These are phyloP conservation scores for Noctua pronuba DNA, from an alignment of 2,888 invertebrate species.

Conservation along the genomic window DNA sequence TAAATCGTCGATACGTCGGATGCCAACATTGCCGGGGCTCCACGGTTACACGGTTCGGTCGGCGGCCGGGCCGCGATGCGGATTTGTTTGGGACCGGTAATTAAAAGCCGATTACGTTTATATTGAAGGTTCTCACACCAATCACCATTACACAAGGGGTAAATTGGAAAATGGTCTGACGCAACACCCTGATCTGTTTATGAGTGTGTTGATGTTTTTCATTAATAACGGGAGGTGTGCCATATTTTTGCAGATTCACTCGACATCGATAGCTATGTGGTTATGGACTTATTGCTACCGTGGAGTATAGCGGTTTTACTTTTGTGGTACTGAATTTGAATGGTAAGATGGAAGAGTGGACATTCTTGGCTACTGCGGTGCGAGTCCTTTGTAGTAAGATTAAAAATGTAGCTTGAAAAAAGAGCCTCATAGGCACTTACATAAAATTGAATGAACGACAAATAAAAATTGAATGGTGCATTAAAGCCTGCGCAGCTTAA, in stretches of 20 bases:
- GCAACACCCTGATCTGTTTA: conserved; percentile 36
- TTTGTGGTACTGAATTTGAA: background rate
- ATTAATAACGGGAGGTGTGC: conserved; percentile 34
- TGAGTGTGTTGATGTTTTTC: conserved; percentile 36
- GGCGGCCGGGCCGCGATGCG: conserved; percentile 39
- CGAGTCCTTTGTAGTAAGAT: conserved; percentile 10
- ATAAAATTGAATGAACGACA: conserved; percentile 56
- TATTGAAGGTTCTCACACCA: conserved; percentile 65
- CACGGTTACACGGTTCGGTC: conserved; percentile 29
- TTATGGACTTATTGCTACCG: background rate
- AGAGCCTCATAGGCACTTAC: conserved; percentile 10
- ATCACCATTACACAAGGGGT: conserved; percentile 56
- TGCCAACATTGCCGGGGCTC: conserved; percentile 62
- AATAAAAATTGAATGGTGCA: conserved; percentile 59
- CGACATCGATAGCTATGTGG: conserved; percentile 8
- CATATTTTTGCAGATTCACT: conserved; percentile 18
- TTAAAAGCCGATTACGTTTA: conserved; percentile 73
- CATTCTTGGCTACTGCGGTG: conserved; percentile 7
- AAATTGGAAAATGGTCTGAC: conserved; percentile 61
- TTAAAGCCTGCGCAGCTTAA: conserved; percentile 51
- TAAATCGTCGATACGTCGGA: conserved; percentile 70
- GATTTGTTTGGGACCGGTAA: conserved; percentile 71
- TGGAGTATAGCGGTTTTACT: background rate
- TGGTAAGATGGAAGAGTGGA: background rate
- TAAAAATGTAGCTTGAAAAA: conserved; percentile 19